A percentile compares a stretch with the other conserved stretches of the same genome.
These are phyloP conservation scores for Sprattus sprattus DNA, from an alignment of 2,113 vertebrate genomes.

Conservation along the genomic window DNA sequence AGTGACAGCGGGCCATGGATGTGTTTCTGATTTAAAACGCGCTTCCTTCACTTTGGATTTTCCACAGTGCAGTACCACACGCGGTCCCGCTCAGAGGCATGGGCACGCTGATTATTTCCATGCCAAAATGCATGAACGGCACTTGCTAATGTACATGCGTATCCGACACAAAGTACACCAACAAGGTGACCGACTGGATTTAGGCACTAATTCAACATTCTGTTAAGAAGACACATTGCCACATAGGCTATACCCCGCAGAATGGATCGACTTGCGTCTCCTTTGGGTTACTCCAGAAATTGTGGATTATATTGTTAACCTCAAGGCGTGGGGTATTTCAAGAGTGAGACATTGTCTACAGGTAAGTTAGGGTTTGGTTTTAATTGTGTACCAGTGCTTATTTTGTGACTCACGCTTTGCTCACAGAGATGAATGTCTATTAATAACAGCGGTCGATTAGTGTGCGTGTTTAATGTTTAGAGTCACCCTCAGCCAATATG, in stretches of 20 bases:
- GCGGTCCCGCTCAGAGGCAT: background rate
- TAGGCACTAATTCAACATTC: background rate
- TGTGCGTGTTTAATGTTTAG: background rate
- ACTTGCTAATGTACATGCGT: background rate
- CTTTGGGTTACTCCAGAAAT: background rate
- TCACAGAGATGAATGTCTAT: background rate
- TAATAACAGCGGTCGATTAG: background rate
- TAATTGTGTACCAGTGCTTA: background rate
- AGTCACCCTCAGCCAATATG: background rate
- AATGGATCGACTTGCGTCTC: background rate
- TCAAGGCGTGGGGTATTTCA: background rate
- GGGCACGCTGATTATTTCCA: background rate
- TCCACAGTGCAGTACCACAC: background rate
- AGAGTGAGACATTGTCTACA: background rate
- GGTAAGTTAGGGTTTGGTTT: background rate
- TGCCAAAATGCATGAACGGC: constrained; percentile 13
- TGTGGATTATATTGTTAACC: constrained; percentile 16
- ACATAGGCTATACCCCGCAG: background rate
- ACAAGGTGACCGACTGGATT: background rate
- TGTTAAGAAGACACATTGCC: background rate
- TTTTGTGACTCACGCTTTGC: background rate
- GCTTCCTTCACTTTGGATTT: background rate
- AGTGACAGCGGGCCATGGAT: background rate
- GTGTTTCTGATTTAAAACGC: background rate
- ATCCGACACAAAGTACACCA: background rate